Evolutionary conservation across 2,113 vertebrate species (phyloP).

Genomic region (Nesogale talazaci): DNA sequence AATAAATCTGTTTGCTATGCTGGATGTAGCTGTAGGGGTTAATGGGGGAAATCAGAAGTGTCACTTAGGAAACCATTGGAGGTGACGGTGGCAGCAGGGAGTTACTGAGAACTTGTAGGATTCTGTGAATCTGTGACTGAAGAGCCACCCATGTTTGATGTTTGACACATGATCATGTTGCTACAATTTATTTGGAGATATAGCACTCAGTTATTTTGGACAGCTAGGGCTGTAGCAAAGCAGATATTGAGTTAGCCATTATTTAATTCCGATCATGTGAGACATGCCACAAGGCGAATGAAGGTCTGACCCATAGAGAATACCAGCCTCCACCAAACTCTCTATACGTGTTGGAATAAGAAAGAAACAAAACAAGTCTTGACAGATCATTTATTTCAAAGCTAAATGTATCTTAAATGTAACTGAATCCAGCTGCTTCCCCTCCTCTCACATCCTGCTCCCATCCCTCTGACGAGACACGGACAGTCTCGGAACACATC

Average conservation of each 20-base stretch:
- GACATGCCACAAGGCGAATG: background rate
- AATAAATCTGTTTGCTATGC: background rate
- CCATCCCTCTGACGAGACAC: conserved; percentile 59
- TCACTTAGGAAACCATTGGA: background rate
- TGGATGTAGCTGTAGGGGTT: background rate
- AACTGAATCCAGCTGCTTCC: conserved; percentile 79
- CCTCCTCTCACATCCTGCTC: conserved; percentile 10
- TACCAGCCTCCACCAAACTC: conserved; percentile 69
- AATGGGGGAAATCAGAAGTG: background rate
- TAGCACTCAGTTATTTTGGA: background rate
- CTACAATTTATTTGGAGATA: background rate
- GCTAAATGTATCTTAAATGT: conserved; percentile 77
- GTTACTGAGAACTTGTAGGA: background rate
- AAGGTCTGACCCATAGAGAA: conserved; percentile 59
- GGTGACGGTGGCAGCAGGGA: background rate
- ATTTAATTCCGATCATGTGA: background rate
- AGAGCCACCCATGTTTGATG: background rate
- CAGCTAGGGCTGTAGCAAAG: background rate
- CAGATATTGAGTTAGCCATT: background rate
- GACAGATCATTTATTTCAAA: conserved; percentile 78
- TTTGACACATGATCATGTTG: background rate
- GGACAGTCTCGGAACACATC: conserved; percentile 61
- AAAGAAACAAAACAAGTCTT: conserved; percentile 73
- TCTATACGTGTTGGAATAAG: conserved; percentile 73
- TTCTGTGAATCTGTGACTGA: background rate